These are phyloP conservation scores for Rambutsinella grinnellia DNA, from an alignment of 2,888 invertebrate genomes.

Conservation along the genomic window DNA sequence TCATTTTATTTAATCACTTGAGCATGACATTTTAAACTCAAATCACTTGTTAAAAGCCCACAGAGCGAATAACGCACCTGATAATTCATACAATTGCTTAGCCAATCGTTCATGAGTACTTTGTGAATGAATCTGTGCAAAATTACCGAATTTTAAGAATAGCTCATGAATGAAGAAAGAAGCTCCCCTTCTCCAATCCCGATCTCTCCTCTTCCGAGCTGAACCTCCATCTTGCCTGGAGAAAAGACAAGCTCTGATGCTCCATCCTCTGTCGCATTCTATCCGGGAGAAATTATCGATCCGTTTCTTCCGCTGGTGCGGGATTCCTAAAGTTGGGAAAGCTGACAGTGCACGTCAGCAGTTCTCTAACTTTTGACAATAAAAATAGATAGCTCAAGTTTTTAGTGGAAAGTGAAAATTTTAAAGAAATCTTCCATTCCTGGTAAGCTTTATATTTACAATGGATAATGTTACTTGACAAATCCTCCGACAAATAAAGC, in stretches of 20 bases:
- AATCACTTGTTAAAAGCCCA: too few relatives aligned
- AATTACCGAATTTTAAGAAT: too few relatives aligned
- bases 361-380: not conserved
- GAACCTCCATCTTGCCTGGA: conserved; percentile 50
- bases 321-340: conserved; percentile 28
- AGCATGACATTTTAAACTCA: too few relatives aligned
- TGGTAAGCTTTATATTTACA: not conserved
- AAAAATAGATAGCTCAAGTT: not conserved
- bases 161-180: too few relatives aligned
- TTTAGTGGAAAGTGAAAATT: not conserved
- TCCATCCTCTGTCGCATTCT: not conserved
- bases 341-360: not conserved
- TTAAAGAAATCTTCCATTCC: not conserved
- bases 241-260: conserved; percentile 19
- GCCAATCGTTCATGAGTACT: too few relatives aligned
- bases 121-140: too few relatives aligned
- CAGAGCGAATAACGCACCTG: too few relatives aligned
- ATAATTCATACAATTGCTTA: too few relatives aligned
- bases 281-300: conserved; percentile 18
- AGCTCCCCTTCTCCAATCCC: too few relatives aligned
- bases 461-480: not conserved
- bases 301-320: conserved; percentile 19
- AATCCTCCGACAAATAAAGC: conserved; percentile 1
- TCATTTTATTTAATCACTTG: too few relatives aligned
- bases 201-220: too few relatives aligned